Evolutionary conservation across 2,888 invertebrate species (phyloP).

Genomic region (Dendrolimus pini): DNA sequence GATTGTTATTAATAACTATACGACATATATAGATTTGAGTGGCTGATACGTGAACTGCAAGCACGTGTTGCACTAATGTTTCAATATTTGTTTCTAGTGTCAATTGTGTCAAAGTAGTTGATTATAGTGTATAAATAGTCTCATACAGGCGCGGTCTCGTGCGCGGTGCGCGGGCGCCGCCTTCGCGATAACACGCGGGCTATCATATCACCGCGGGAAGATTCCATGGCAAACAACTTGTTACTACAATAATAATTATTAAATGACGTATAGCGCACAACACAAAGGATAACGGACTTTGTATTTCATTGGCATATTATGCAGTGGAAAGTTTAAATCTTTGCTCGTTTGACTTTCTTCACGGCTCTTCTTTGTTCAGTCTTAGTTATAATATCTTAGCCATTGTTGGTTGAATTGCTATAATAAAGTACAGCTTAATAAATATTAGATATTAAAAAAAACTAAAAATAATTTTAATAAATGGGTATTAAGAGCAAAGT

Average conservation of each 20-base stretch:
- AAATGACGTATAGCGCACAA: background rate
- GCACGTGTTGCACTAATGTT: slow-evolving; percentile 21
- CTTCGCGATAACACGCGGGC: slow-evolving; percentile 43
- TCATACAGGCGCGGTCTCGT: slow-evolving; percentile 44
- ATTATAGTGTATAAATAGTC: slow-evolving; percentile 35
- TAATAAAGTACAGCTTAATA: no score
- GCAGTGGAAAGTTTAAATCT: background rate
- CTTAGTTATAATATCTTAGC: no score
- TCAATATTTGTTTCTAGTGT: slow-evolving; percentile 17
- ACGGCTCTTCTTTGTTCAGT: no score
- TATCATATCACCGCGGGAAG: slow-evolving; percentile 60
- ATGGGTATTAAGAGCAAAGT: no score
- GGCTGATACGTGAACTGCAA: background rate
- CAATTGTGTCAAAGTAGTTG: slow-evolving; percentile 25
- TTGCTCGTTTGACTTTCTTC: no score
- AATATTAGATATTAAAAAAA: no score
- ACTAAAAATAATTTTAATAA: no score
- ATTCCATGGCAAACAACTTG: slow-evolving; percentile 69
- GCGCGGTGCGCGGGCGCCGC: slow-evolving; percentile 45
- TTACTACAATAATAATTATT: slow-evolving; percentile 8
- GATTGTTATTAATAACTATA: no score
- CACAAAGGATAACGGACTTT: slow-evolving; percentile 6
- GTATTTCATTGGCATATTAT: background rate
- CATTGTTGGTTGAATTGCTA: no score
- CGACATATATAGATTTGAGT: background rate